These are phyloP conservation scores for Panagrolaimus sp. DNA, from an alignment of 1,140 invertebrate genomes.

Conservation along the genomic window DNA sequence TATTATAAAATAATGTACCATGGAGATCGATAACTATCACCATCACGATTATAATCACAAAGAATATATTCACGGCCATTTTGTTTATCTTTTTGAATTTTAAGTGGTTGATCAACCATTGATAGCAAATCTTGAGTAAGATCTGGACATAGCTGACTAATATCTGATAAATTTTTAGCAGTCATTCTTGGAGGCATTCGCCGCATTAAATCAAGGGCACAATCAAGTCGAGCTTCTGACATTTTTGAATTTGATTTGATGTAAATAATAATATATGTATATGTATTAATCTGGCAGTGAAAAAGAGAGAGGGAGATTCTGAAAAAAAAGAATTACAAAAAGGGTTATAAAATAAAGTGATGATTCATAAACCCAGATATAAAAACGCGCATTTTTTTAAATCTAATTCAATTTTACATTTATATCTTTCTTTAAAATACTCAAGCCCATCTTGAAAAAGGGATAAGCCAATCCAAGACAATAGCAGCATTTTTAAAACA, in stretches of 20 bases:
- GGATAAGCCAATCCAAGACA: not conserved
- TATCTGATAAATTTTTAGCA: conserved; percentile 92
- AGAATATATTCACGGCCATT: conserved; percentile 85
- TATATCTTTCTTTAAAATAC: no score
- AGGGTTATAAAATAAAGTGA: not conserved
- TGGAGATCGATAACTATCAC: conserved; percentile 84
- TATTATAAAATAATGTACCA: not conserved
- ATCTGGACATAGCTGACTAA: conserved; percentile 89
- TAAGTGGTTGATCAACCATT: conserved; percentile 94
- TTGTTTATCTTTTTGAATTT: conserved; percentile 85
- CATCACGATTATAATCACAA: conserved; percentile 98
- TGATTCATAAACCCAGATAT: not conserved
- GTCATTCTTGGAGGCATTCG: conserved; percentile 96
- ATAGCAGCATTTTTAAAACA: not conserved
- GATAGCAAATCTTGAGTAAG: conserved; percentile 93
- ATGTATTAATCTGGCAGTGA: not conserved
- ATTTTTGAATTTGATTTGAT: not conserved
- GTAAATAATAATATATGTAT: no score
- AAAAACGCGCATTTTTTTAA: not conserved
- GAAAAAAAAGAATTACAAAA: not conserved
- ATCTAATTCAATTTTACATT: no score
- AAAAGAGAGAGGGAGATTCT: not conserved
- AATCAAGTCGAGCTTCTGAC: conserved; percentile 74
- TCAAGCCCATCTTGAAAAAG: not conserved
- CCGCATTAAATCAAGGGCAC: conserved; percentile 95